These are phyloP conservation scores for Diorhabda sublineata DNA, from an alignment of 1,140 invertebrate genomes.

Conservation along the genomic window DNA sequence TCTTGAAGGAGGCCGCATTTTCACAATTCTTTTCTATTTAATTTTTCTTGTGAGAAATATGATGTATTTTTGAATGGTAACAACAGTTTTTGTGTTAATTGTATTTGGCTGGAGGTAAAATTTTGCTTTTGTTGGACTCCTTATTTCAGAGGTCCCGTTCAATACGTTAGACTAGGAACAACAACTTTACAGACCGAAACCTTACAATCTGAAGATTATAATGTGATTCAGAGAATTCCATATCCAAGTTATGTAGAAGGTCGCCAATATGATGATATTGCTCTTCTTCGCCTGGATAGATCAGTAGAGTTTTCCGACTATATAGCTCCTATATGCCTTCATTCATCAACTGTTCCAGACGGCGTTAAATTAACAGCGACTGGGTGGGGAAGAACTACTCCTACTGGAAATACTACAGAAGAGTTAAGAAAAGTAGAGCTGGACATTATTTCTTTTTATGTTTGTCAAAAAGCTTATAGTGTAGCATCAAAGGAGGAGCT, in stretches of 20 bases:
- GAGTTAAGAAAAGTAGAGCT: conserved; percentile 53
- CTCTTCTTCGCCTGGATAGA: conserved; percentile 52
- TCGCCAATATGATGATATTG: conserved; percentile 61
- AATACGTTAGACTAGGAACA: conserved; percentile 24
- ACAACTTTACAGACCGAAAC: conserved; percentile 15
- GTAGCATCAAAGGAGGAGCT: conserved; percentile 32
- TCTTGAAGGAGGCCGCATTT: no score
- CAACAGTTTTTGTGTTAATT: no score
- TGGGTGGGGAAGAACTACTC: conserved; percentile 43
- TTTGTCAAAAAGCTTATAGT: conserved; percentile 41
- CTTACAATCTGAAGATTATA: conserved; percentile 20
- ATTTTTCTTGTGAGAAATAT: no score
- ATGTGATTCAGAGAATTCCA: conserved; percentile 25
- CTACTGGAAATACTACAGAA: conserved; percentile 43
- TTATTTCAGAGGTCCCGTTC: conserved; percentile 24
- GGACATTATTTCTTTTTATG: conserved; percentile 39
- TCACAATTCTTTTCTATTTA: no score
- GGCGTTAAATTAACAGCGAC: conserved; percentile 30
- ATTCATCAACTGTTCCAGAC: conserved; percentile 38
- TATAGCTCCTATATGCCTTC: conserved; percentile 58
- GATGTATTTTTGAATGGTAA: no score
- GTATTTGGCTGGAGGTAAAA: no score
- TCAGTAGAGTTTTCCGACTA: conserved; percentile 46
- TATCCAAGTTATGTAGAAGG: conserved; percentile 54
- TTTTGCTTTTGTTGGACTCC: no score